Evolutionary conservation across 2,797 vertebrate genomes (phyloP), one percentile per base, ranked within the genome.

Genomic region (Pangasius mekongensis): DNA sequence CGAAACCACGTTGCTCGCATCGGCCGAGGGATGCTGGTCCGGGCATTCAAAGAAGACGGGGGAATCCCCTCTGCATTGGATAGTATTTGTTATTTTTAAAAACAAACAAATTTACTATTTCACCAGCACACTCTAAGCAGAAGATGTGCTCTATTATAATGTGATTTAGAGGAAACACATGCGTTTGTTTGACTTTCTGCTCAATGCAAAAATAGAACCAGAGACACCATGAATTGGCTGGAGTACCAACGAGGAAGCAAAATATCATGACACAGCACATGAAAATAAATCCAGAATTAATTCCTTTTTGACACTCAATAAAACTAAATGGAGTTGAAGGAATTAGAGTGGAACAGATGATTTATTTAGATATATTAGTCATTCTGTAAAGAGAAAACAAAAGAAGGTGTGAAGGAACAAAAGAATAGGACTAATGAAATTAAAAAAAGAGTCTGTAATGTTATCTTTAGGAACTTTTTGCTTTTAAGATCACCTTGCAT

Each of bases 211-310:
- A 9, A 71, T 24, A 80, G 7, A 88, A 30, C 64, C 87, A 88
- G 74, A 88, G 64, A 33, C 67, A 33, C 74, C 76, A 81, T 13
- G 27, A 71, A 71, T 85, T 39, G 2, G 52, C 39, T 33, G 83
- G 87, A 9, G 62, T 60, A 33, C 62, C 87, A 67, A 88, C 0
- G 3, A 85, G 10, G n/a, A 88, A 71, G 36, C 83, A 81, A 9
- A 88, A 33, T 11, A 3, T 1, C 3, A 47, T 0, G 3, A 9
- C 0, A 36, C 27, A 33, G 20, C 5, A 52, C 5, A 0, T 7
- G n/a, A 20, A 27, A 71, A 85, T 13, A 5, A 73, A 8, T 27
- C 39, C 39, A 4, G 36, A 60, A 49, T 58, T 0, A 52, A 58
- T 20, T 22, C 4, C 2, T 20, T 81, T 49, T 22, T 8, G 4